phyloP scores from a whole-genome alignment of 2,797 vertebrate species.

The Apodemus agrarius region DNA sequence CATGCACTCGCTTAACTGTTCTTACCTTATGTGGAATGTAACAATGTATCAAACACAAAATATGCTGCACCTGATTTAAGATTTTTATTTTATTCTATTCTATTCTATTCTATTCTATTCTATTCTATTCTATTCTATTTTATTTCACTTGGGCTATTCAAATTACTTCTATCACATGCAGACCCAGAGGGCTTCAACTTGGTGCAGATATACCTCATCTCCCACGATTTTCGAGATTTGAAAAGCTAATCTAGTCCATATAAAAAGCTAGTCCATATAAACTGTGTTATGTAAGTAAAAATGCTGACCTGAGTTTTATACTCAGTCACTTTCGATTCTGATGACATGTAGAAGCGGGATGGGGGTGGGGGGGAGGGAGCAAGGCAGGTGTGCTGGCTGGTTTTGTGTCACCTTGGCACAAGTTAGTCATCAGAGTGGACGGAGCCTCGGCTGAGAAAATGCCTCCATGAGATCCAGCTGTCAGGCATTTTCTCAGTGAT shows the following conservation, averaged over 20 bases:
- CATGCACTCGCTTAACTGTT: neutral
- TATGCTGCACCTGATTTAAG: neutral
- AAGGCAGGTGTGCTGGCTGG: neutral
- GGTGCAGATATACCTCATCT: neutral
- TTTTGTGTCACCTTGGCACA: neutral
- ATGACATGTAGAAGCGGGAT: neutral
- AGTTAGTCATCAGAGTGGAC: too few species aligned
- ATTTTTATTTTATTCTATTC: too few species aligned
- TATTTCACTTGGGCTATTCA: neutral
- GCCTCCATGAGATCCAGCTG: neutral
- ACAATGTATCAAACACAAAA: neutral
- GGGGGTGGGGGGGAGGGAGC: neutral
- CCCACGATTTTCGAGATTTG: slow-evolving; percentile 8
- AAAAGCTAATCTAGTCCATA: neutral
- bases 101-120: too few species aligned
- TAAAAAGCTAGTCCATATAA: neutral
- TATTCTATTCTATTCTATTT: neutral
- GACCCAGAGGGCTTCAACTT: neutral
- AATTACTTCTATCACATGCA: neutral
- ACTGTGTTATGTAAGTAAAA: neutral
- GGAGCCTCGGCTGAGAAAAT: neutral
- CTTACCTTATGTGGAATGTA: neutral
- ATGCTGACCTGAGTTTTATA: neutral
- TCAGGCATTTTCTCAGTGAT: too few species aligned
- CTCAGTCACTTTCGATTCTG: neutral